Percentiles rank a stretch among this genome's conserved stretches.
These are phyloP conservation scores for Seira ritae DNA, from an alignment of 2,888 invertebrate species.

Conservation along the genomic window DNA sequence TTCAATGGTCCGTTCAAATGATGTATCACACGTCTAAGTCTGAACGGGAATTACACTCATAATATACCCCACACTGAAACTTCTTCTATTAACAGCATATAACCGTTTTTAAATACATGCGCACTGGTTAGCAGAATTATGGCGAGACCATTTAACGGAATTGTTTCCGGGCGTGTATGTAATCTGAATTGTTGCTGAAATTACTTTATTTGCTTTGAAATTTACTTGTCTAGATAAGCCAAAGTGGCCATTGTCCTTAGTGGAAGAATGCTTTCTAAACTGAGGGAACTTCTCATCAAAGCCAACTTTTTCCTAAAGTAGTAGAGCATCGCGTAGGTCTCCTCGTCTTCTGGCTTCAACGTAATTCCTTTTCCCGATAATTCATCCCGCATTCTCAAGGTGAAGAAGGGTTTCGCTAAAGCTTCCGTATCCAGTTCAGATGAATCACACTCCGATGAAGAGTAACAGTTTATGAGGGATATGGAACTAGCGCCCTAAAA, in stretches of 20 bases:
- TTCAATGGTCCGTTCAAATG: too few species aligned
- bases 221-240: neutral
- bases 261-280: neutral
- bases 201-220: neutral
- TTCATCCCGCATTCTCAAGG: neutral
- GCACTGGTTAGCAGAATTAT: too few species aligned
- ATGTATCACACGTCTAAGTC: too few species aligned
- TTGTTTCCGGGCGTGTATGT: too few species aligned
- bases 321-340: conserved; percentile 16
- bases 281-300: neutral
- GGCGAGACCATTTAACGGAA: too few species aligned
- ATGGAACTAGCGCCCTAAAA: too few species aligned
- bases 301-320: conserved; percentile 13
- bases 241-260: neutral
- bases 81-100: too few species aligned
- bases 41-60: too few species aligned
- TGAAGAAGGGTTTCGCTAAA: neutral
- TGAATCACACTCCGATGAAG: neutral
- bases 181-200: too few species aligned
- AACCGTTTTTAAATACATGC: too few species aligned
- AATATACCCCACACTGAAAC: too few species aligned
- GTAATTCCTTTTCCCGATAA: neutral
- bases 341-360: conserved; percentile 16
- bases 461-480: neutral
- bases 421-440: neutral